phyloP scores from a whole-genome alignment of 2,888 invertebrate species.

The Chrysopilus asiliformis region DNA sequence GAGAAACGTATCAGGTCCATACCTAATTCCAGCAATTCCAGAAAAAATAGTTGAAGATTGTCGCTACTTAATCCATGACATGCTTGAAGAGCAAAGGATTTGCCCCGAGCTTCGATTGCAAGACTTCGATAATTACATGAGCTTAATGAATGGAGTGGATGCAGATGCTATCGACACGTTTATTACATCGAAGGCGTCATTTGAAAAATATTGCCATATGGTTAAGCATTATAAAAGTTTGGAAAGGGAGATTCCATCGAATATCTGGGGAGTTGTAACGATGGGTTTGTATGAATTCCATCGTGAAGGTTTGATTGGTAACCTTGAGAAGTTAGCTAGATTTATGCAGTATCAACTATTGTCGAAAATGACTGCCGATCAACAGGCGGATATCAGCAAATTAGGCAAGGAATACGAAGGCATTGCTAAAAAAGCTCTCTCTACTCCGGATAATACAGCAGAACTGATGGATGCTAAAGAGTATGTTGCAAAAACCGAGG shows the following conservation, averaged over 20 bases:
- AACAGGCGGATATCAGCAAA: constrained; percentile 64
- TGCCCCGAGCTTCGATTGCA: constrained; percentile 58
- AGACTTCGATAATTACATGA: constrained; percentile 69
- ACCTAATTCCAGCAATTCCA: constrained; percentile 52
- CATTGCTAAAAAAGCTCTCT: constrained; percentile 65
- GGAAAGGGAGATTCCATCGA: constrained; percentile 45
- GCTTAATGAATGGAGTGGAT: constrained; percentile 55
- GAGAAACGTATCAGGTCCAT: constrained; percentile 20
- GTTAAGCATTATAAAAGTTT: constrained; percentile 50
- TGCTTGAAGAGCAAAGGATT: constrained; percentile 57
- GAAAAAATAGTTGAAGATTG: constrained; percentile 51
- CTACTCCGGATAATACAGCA: constrained; percentile 68
- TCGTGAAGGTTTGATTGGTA: constrained; percentile 59
- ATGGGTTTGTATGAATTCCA: constrained; percentile 80
- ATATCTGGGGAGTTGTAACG: constrained; percentile 45
- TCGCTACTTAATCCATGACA: constrained; percentile 44
- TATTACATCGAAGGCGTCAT: constrained; percentile 47
- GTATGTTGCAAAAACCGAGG: constrained; percentile 64
- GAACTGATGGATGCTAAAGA: constrained; percentile 71
- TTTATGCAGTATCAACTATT: constrained; percentile 56
- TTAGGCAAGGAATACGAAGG: constrained; percentile 73
- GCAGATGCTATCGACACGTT: constrained; percentile 49
- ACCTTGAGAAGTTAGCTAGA: constrained; percentile 54
- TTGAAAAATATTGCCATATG: constrained; percentile 48
- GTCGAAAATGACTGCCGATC: constrained; percentile 61